Percentiles rank a stretch among this genome's conserved stretches.
Conservation (phyloP, 92 coral and sea anemone genomes). For the Epizoanthus illoricatus region DNA sequence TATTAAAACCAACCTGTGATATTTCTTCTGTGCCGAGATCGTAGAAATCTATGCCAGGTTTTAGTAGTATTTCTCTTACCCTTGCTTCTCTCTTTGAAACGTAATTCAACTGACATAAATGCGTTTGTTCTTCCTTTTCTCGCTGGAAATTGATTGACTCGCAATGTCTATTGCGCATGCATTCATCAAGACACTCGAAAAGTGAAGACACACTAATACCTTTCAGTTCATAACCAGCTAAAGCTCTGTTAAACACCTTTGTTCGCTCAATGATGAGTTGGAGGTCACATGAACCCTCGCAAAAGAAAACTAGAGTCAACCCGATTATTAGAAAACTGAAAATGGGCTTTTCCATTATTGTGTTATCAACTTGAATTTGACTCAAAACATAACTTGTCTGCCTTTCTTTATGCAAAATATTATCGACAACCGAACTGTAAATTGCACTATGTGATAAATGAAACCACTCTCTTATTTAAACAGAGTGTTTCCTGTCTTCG, state of each 20-base stretch:
- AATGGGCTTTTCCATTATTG: too few relatives aligned
- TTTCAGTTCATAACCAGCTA: neutral
- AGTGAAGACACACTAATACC: constrained; percentile 16
- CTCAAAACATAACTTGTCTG: too few relatives aligned
- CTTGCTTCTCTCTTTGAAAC: neutral
- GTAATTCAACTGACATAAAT: constrained; percentile 32
- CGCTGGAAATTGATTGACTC: constrained; percentile 39
- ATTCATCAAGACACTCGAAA: constrained; percentile 47
- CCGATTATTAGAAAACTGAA: too few relatives aligned
- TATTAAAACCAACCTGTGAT: constrained; percentile 40
- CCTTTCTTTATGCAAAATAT: too few relatives aligned
- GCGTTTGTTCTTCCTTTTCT: neutral
- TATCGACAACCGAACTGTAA: too few relatives aligned
- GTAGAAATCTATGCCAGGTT: constrained; percentile 41
- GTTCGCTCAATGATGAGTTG: neutral
- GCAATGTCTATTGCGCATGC: constrained; percentile 51
- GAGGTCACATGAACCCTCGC: neutral
- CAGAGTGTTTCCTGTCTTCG: too few relatives aligned
- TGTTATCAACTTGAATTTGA: too few relatives aligned
- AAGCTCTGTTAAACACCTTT: neutral
- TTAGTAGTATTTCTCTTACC: neutral
- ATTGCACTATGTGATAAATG: too few relatives aligned
- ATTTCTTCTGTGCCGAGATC: constrained; percentile 35
- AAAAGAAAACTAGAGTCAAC: neutral
- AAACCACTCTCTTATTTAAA: too few relatives aligned